Percentiles rank a stretch among this genome's conserved stretches.
Conservation (phyloP, 2,113 vertebrate species). For the Saguinus imperator region DNA sequence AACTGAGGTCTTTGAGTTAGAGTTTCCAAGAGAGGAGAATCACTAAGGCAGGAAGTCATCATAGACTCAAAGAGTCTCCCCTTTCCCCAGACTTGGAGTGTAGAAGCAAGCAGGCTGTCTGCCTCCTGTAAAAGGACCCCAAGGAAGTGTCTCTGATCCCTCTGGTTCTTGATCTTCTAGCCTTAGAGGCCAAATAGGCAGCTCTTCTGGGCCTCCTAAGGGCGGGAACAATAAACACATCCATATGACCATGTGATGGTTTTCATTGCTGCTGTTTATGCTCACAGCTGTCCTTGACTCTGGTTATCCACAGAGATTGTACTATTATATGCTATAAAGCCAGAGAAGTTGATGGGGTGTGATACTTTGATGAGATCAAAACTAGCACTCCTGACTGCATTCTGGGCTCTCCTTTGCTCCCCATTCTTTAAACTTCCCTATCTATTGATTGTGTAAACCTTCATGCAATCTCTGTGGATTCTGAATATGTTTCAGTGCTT, state of each 20-base stretch:
- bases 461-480: background rate
- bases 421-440: background rate
- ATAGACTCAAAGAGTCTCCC: background rate
- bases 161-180: background rate
- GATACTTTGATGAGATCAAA: background rate
- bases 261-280: background rate
- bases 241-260: background rate
- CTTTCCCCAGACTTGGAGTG: background rate
- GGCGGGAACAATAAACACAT: background rate
- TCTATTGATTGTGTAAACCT: background rate
- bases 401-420: background rate
- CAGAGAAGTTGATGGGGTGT: background rate
- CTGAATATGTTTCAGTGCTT: background rate
- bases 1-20: background rate
- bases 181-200: background rate
- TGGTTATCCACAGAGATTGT: background rate
- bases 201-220: background rate
- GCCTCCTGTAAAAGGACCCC: background rate
- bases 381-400: background rate
- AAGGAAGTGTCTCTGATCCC: background rate
- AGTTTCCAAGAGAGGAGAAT: background rate
- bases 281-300: background rate
- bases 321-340: background rate
- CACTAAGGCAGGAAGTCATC: background rate
- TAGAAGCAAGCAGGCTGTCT: background rate